phyloP scores from a whole-genome alignment of 2,113 vertebrate species.

The Pluvianellus socialis region DNA sequence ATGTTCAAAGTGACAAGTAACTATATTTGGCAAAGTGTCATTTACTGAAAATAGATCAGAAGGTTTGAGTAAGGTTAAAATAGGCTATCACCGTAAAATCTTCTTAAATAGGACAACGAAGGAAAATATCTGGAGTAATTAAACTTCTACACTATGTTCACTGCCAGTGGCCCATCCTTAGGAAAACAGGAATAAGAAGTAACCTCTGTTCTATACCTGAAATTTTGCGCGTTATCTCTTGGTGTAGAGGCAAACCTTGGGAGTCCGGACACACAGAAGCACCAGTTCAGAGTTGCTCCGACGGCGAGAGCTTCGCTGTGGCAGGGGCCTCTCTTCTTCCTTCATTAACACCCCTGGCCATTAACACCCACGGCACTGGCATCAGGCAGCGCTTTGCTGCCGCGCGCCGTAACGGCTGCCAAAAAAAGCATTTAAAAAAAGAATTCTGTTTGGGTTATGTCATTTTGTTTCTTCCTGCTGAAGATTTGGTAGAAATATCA shows the following conservation, averaged over 20 bases:
- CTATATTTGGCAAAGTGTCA: fast-evolving
- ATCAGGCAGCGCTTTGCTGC: neutral
- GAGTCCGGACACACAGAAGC: fast-evolving
- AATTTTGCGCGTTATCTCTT: fast-evolving
- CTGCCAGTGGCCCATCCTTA: neutral
- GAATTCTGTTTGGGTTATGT: neutral
- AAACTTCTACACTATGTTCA: fast-evolving
- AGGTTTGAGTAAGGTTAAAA: neutral
- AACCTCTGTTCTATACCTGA: fast-evolving
- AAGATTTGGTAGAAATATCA: neutral
- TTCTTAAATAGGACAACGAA: neutral
- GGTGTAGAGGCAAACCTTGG: neutral
- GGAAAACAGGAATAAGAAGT: neutral
- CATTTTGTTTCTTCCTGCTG: neutral
- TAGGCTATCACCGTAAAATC: fast-evolving
- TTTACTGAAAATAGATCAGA: neutral
- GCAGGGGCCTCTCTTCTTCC: neutral
- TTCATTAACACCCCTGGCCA: fast-evolving
- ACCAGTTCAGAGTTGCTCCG: neutral
- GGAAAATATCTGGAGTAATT: neutral
- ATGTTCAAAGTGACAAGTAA: neutral
- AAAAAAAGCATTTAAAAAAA: neutral
- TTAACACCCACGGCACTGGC: neutral
- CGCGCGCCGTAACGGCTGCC: neutral
- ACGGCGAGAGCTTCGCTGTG: fast-evolving